Percentiles rank a stretch among this genome's conserved stretches.
Evolutionary conservation across 2,797 vertebrate genomes (phyloP).

Genomic region (Pseudotriccus pelzelni): DNA sequence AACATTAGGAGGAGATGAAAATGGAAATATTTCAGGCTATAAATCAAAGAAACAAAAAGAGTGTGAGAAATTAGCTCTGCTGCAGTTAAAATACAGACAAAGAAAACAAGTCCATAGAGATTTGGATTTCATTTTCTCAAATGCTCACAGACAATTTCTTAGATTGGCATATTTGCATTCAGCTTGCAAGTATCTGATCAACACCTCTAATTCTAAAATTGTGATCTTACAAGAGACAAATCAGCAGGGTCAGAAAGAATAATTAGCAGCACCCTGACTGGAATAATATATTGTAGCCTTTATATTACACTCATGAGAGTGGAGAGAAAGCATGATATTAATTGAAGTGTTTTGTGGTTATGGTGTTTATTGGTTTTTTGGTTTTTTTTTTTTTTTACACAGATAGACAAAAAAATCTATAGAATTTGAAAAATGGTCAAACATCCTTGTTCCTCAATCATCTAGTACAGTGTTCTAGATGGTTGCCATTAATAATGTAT

Average conservation of each 20-base stretch:
- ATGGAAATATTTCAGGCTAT: neutral
- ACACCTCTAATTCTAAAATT: neutral
- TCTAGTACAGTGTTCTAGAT: neutral
- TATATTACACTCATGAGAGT: neutral
- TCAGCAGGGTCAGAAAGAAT: neutral
- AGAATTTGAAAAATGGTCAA: neutral
- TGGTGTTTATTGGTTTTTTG: neutral
- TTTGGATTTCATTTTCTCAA: neutral
- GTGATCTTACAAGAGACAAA: neutral
- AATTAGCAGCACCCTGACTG: neutral
- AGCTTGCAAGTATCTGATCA: neutral
- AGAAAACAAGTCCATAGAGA: neutral
- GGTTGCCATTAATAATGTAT: neutral
- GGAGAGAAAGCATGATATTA: neutral
- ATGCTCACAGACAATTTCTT: neutral
- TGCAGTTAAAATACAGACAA: neutral
- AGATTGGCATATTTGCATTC: neutral
- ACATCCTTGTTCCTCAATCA: neutral
- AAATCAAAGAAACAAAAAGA: neutral
- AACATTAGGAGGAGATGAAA: neutral
- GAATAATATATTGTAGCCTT: neutral
- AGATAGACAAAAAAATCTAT: neutral
- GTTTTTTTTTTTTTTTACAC: neutral
- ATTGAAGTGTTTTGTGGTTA: neutral
- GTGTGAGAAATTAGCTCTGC: neutral